Base-by-base conservation (phyloP, 1,140 invertebrate genomes). In the Drosophila gunungcola region DNA sequence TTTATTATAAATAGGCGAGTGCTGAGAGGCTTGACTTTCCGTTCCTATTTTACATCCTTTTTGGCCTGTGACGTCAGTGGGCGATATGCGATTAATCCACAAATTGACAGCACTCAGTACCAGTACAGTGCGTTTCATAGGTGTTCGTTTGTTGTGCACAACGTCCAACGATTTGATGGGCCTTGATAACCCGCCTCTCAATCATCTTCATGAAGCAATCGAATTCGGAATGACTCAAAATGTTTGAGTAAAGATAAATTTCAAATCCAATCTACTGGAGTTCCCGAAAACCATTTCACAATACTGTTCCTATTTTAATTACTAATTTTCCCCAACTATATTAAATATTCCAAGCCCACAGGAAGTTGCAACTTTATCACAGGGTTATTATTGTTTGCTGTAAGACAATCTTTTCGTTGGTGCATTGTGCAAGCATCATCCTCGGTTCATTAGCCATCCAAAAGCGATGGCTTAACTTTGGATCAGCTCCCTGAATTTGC, bases 1-100 rank as follows among this genome's bases (percentile, higher is more conserved):
- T 76, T 76, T 68, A 76, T 76, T 76, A 76, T 76, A 76, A 76
- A 76, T 76, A 65, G 53, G 61, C 72, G 13, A 72, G 68, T 52
- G 62, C 39, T 49, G 48, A 75, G 41, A 49, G 61, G 73, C 61
- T 75, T 57, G 73, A 57, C 60, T 67, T 67, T 63, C 38, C 38
- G 36, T 16, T 51, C 42, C 43, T 13, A 41, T 41, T 41, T 12
- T 39, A n/a, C 49, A 21, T 41, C 29, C 38, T 46, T 27, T 55
- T 51, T 6, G 38, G 38, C 53, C 9, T 58, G 53, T 72, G 67
- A 73, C 69, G 69, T 73, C 67, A 72, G 67, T 4, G 48, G 25
- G 32, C 9, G 27, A 60, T 43, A 13, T 65, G 32, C 42, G 34
- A 38, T 62, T 48, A 43, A 53, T 34, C 57, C 57, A 25, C 25